A percentile compares a stretch with the other conserved stretches of the same genome.
phyloP scores from a whole-genome alignment of 2,113 vertebrate genomes.

The Gopherus evgoodei region DNA sequence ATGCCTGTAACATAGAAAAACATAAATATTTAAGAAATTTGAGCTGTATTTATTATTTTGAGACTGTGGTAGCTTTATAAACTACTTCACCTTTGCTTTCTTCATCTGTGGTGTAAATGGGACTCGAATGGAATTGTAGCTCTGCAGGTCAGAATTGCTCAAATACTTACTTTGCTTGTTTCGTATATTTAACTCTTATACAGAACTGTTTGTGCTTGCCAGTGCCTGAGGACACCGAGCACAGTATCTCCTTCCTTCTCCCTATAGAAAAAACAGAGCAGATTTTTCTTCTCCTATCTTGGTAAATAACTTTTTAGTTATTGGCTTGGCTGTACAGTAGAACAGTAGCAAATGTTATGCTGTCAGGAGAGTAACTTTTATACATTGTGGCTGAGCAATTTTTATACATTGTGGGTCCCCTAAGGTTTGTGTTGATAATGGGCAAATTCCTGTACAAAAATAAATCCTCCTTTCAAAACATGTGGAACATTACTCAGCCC shows the following conservation, averaged over 20 bases:
- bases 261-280: neutral
- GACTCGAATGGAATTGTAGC: neutral
- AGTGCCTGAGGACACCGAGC: neutral
- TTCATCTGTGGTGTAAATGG: neutral
- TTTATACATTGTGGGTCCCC: neutral
- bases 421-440: neutral
- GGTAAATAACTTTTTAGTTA: neutral
- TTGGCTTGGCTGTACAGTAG: neutral
- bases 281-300: neutral
- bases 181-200: neutral
- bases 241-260: neutral
- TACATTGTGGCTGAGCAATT: neutral
- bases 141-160: neutral
- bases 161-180: no score
- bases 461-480: neutral
- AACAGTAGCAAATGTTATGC: neutral
- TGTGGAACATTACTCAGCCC: neutral
- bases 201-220: neutral
- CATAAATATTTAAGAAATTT: neutral
- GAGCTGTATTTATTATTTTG: neutral
- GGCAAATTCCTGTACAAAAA: neutral
- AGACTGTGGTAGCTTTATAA: neutral
- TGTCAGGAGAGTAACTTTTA: neutral
- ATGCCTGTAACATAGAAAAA: neutral
- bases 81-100: neutral